phyloP scores from a whole-genome alignment of 2,888 invertebrate species.

The Rotaria macrura region DNA sequence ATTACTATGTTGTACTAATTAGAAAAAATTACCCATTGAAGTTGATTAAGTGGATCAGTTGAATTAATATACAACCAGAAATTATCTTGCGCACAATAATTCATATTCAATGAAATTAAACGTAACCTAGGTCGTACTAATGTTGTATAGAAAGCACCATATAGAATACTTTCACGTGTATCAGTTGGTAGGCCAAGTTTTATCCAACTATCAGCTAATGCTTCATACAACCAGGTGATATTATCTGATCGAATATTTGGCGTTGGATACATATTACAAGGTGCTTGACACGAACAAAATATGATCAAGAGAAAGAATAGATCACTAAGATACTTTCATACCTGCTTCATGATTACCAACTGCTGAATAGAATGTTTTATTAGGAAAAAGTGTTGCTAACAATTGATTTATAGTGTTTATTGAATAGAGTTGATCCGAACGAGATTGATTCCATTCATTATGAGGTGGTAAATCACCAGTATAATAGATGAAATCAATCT shows the following conservation, averaged over 20 bases:
- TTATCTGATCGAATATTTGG: slow-evolving; percentile 58
- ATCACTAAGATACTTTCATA: background rate
- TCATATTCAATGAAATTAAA: slow-evolving; percentile 68
- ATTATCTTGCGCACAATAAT: slow-evolving; percentile 78
- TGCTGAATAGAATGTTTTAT: slow-evolving; percentile 61
- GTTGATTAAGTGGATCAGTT: slow-evolving; percentile 67
- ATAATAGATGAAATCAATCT: slow-evolving; percentile 36
- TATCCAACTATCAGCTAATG: slow-evolving; percentile 63
- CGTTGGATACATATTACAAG: slow-evolving; percentile 47
- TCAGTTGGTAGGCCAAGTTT: slow-evolving; percentile 19
- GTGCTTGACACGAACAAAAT: background rate
- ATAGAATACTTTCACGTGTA: slow-evolving; percentile 37
- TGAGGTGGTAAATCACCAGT: slow-evolving; percentile 40
- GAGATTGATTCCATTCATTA: slow-evolving; percentile 37
- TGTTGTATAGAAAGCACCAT: slow-evolving; percentile 68
- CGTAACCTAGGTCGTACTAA: slow-evolving; percentile 61
- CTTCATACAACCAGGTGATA: slow-evolving; percentile 73
- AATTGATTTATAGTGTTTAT: slow-evolving; percentile 19
- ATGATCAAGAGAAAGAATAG: background rate
- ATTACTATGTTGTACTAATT: background rate
- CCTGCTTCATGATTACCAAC: slow-evolving; percentile 80
- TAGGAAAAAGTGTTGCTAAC: slow-evolving; percentile 31
- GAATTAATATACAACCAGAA: slow-evolving; percentile 79
- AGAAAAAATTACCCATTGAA: slow-evolving; percentile 61
- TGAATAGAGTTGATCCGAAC: slow-evolving; percentile 19